A percentile compares a stretch with the other conserved stretches of the same genome.
Conservation (phyloP, 2,888 invertebrate species). For the Hydrotaea diabolus region DNA sequence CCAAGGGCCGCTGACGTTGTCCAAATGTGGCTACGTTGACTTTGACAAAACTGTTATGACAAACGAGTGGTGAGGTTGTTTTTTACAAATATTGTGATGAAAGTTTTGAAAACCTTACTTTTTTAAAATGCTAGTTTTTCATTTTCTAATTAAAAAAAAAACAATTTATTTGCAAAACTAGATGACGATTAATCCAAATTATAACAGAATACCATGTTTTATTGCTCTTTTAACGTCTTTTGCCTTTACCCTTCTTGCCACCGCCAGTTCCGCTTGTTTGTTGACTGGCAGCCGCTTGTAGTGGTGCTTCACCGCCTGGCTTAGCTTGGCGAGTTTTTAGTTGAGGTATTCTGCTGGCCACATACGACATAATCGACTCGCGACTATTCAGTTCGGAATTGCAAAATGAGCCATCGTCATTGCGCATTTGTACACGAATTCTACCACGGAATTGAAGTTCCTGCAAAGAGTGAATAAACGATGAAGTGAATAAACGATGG, state of each 20-base stretch:
- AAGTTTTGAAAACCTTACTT: too few relatives aligned
- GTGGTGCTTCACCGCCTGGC: constrained; percentile 67
- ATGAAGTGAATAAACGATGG: not conserved
- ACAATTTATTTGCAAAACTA: constrained; percentile 14
- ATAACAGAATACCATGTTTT: constrained; percentile 12
- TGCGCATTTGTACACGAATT: constrained; percentile 94
- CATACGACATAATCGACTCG: constrained; percentile 88
- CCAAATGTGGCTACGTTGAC: too few relatives aligned
- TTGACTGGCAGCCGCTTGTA: constrained; percentile 65
- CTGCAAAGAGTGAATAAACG: constrained; percentile 74
- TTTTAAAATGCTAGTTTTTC: not conserved
- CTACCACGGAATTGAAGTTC: constrained; percentile 93
- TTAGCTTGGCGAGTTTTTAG: constrained; percentile 88
- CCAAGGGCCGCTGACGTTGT: too few relatives aligned
- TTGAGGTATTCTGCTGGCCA: constrained; percentile 94
- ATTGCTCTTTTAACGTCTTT: constrained; percentile 72
- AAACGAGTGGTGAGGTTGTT: too few relatives aligned
- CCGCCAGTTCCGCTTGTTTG: constrained; percentile 69
- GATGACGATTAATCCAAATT: not conserved
- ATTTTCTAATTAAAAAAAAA: constrained; percentile 16
- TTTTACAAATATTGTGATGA: too few relatives aligned
- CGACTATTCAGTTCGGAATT: constrained; percentile 88
- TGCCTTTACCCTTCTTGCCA: constrained; percentile 80
- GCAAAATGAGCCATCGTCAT: constrained; percentile 91
- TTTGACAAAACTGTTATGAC: too few relatives aligned